Evolutionary conservation across 1,140 invertebrate species (phyloP).

Genomic region (Acromyrmex echinatior): DNA sequence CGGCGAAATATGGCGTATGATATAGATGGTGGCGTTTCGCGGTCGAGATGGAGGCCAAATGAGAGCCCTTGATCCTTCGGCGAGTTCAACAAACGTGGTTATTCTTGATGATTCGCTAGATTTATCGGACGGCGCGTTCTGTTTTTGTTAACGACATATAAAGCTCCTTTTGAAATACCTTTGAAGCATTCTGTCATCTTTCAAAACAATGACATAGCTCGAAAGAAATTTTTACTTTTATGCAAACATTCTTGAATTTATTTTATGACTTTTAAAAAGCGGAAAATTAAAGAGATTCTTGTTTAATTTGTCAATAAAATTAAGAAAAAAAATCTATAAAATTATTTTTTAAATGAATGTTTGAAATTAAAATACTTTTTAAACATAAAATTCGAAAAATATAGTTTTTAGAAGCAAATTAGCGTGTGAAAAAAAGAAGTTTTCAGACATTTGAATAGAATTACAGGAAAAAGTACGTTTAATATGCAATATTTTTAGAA

Average conservation of each 20-base stretch:
- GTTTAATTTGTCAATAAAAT: background rate
- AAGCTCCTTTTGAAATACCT: conserved; percentile 1
- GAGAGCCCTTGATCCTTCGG: conserved; percentile 68
- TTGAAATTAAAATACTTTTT: background rate
- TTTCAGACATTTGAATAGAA: background rate
- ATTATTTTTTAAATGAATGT: background rate
- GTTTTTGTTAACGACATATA: conserved; percentile 34
- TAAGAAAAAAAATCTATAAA: background rate
- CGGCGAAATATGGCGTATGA: conserved; percentile 59
- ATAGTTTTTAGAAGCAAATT: background rate
- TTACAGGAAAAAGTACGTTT: background rate
- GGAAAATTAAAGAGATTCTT: background rate
- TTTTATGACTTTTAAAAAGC: background rate
- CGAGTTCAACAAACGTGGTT: conserved; percentile 67
- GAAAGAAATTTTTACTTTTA: conserved; percentile 3
- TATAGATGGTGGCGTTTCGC: conserved; percentile 46
- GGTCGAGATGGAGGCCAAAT: conserved; percentile 34
- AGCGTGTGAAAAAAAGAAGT: too few relatives aligned
- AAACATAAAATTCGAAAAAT: background rate
- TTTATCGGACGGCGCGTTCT: conserved; percentile 29
- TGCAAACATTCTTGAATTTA: background rate
- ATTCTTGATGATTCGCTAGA: conserved; percentile 64
- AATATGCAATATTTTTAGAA: background rate
- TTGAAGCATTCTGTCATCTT: conserved; percentile 20
- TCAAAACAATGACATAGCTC: conserved; percentile 10